Base-by-base conservation (phyloP, 2,797 vertebrate species). In the Coregonus ussuriensis region DNA sequence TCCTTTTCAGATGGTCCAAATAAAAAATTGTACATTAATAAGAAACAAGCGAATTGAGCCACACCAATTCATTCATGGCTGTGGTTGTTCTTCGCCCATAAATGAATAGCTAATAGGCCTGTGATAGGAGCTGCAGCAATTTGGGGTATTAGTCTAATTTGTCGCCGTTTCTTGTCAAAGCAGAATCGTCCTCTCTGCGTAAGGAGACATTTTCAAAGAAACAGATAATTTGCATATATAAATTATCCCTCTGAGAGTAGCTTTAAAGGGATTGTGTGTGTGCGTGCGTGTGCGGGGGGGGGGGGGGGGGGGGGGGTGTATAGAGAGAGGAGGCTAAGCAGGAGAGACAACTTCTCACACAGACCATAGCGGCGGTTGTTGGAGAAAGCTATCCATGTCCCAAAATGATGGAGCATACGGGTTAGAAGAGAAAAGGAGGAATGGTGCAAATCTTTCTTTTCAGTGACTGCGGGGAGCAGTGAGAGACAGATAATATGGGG, bases 221-320 rank as follows among this genome's bases (percentile, higher is more conserved):
- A 86, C 82, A 74, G 85, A 87, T 85, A 3, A 77, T 79, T 81
- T 84, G 87, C 85, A 82, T 87, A 83, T 84, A 86, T 87, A 83
- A 85, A 75, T 80, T 81, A 75, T 81, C 62, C 79, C 81, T 83
- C 52, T 35, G 79, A 83, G 86, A 81, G 83, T 72, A 77, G 77
- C 79, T 84, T 85, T 79, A 82, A 77, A 82, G 79, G 54, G 33
- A 72, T 29, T 47, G 35, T 18, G 75, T 78, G 79, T 80, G 77
- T 54, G 78, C 82, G 79, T 65, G 69, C 82, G 79, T 80, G 33
- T 31, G 68, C 25, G 35, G 31, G 56, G 52, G 37, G 47, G 52
- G 76, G n/a, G 25, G 70, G 25, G 16, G 54, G 37, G 6, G 79
- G 71, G 18, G 6, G 75, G 75, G 16, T 13, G 54, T 14, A 11